Evolutionary conservation across 2,888 invertebrate genomes (phyloP), one percentile per base, ranked within the genome.

Genomic region (Syrphus vitripennis): DNA sequence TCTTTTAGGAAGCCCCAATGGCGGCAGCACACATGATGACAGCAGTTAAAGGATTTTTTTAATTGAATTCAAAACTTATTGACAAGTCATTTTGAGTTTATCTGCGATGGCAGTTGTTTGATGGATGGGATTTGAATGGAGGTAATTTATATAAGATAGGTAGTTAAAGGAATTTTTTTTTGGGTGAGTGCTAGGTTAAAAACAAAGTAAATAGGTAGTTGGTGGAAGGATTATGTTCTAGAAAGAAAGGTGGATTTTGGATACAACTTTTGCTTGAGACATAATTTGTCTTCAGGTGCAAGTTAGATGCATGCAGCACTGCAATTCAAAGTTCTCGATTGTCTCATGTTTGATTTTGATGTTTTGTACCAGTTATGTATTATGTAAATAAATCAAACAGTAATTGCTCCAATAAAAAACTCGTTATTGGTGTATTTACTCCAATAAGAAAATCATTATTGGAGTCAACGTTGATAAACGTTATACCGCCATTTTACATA

Each of bases 21-120:
- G 77, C 45, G 74, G 74, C 65, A 42, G 74, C 61, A 76, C 48
- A 34, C 7, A 67, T 16, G 77, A 78, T 86, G 77, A 65, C 69
- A 86, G 74, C 63, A 19, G 45, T 82, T 72, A 74, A 78, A 74
- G 77, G 77, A 86, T 67, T 70, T 74, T 63, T 65, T 78, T 86
- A 86, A 86, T 86, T 82, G 82, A 86, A 82, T 86, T 55, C 75
- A 65, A 31, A 71, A 76, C 61, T 76, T 50, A 50, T 71, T 83
- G 83, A 76, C 70, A 71, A 65, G 83, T 75, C 70, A 76, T 26
- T 79, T 71, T 55, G 61, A 69, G 69, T 83, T 78, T 74, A 78
- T 78, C 78, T 37, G 37, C 29, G 67, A 69, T 78, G 83, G 72
- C 78, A 83, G 61, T 78, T 72, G 65, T 34, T 69, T 83, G 78